These are phyloP conservation scores for Sesia apiformis DNA, from an alignment of 2,888 invertebrate genomes.

Conservation along the genomic window DNA sequence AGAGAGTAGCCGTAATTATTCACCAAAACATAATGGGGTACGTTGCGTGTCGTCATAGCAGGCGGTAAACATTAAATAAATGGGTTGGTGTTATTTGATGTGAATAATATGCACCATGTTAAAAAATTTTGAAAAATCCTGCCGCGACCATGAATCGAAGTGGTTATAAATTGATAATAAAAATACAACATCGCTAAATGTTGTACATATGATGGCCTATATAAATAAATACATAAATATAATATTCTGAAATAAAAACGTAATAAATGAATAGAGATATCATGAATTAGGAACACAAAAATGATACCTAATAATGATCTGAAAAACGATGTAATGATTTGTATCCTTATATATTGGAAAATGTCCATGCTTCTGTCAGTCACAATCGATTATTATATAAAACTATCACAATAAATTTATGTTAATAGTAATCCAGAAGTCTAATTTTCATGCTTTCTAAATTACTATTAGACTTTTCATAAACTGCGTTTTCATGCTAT, in stretches of 20 bases:
- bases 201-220: constrained; percentile 17
- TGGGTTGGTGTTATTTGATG: constrained; percentile 19
- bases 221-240: constrained; percentile 1
- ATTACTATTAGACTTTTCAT: not conserved
- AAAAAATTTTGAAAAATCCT: constrained; percentile 44
- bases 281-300: constrained; percentile 2
- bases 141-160: constrained; percentile 44
- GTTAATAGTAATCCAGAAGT: too few species aligned
- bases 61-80: constrained; percentile 28
- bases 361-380: constrained; percentile 60
- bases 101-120: constrained; percentile 19
- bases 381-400: constrained; percentile 8
- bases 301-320: not conserved
- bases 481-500: constrained; percentile 26
- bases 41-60: constrained; percentile 21
- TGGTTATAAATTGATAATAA: constrained; percentile 21
- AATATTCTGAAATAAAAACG: not conserved
- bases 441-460: not conserved
- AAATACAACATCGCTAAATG: constrained; percentile 21
- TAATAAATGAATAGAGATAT: not conserved
- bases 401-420: too few species aligned
- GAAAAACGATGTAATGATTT: constrained; percentile 1
- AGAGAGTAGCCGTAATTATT: too few species aligned
- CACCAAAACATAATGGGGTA: not conserved
- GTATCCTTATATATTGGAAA: constrained; percentile 10